Percentiles rank a stretch among this genome's conserved stretches.
Conservation (phyloP, 1,140 invertebrate genomes). For the Akabosia matsudoensis region DNA sequence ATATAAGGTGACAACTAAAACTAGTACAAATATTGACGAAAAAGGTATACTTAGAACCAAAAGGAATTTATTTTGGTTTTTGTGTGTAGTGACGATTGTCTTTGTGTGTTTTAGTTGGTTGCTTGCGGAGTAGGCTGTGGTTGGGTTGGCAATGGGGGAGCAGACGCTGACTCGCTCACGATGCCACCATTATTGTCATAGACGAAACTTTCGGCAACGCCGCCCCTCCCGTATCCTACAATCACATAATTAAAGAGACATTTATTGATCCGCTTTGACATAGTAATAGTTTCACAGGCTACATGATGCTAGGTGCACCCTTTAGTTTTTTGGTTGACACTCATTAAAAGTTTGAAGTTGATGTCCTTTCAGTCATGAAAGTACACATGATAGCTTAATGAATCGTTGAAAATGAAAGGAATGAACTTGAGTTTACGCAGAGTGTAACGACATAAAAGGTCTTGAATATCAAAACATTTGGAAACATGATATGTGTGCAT, state of each 20-base stretch:
- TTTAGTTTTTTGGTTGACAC: neutral
- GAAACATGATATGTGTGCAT: too few species aligned
- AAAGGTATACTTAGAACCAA: too few species aligned
- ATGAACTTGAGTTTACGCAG: neutral
- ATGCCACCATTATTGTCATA: conserved; percentile 54
- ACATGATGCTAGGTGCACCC: neutral
- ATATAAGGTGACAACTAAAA: neutral
- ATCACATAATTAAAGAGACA: neutral
- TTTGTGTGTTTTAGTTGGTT: conserved; percentile 31
- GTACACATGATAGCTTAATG: neutral
- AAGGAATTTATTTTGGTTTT: neutral
- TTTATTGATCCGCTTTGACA: neutral
- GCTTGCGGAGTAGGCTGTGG: conserved; percentile 29
- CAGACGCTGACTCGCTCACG: conserved; percentile 49
- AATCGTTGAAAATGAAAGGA: neutral
- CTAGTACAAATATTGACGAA: neutral
- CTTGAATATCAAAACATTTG: too few species aligned
- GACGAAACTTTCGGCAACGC: conserved; percentile 61
- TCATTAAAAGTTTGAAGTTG: neutral
- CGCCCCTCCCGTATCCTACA: conserved; percentile 61
- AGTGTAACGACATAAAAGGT: too few species aligned
- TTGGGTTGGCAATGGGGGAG: conserved; percentile 24
- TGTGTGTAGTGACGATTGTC: neutral
- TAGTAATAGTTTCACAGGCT: neutral
- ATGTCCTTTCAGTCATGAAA: neutral